These are phyloP conservation scores for Amblyteles armatorius DNA, from an alignment of 2,888 invertebrate species.

Conservation along the genomic window DNA sequence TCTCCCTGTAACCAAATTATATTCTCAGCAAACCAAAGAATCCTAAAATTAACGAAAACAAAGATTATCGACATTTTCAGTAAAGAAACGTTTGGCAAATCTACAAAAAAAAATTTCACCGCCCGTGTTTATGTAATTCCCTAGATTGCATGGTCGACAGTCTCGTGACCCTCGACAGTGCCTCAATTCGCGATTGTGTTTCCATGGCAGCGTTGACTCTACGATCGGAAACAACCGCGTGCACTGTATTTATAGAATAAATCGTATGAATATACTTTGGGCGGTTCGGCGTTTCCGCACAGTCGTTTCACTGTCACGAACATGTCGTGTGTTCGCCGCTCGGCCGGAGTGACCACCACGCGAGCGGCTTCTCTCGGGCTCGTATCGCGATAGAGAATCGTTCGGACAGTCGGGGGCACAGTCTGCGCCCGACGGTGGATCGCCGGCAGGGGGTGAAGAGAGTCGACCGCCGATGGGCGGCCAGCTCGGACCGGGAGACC, in stretches of 20 bases:
- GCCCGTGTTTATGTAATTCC: no score
- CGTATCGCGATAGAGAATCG: constrained; percentile 31
- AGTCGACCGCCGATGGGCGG: constrained; percentile 78
- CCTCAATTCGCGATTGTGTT: neutral
- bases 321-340: constrained; percentile 9
- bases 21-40: no score
- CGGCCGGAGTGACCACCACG: constrained; percentile 24
- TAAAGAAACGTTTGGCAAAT: no score
- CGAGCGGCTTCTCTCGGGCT: constrained; percentile 9
- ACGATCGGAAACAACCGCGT: constrained; percentile 34
- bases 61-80: no score
- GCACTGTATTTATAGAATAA: constrained; percentile 20
- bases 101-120: no score
- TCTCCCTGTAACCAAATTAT: no score
- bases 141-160: neutral
- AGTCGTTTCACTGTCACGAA: constrained; percentile 44
- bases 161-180: constrained; percentile 35
- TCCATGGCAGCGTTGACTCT: constrained; percentile 26
- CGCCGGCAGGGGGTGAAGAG: constrained; percentile 67
- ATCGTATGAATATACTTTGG: neutral
- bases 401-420: constrained; percentile 40
- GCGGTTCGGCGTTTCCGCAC: neutral
- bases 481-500: constrained; percentile 80
- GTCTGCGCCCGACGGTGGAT: constrained; percentile 52
- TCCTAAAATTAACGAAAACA: no score